phyloP scores from a whole-genome alignment of 2,113 vertebrate genomes.

The Aptenodytes forsteri region DNA sequence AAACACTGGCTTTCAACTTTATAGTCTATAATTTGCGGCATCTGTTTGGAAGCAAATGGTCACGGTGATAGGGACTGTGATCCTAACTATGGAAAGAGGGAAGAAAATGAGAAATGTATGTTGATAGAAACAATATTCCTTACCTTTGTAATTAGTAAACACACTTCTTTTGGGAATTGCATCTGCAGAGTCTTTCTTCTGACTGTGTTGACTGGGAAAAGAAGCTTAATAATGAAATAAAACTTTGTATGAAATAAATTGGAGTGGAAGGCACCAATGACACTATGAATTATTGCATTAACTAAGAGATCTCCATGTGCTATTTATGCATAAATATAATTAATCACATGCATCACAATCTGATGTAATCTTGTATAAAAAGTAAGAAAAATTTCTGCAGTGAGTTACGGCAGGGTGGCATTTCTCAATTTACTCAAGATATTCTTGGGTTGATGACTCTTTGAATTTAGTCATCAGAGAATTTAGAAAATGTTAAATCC shows the following conservation, averaged over 20 bases:
- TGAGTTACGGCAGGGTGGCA: neutral
- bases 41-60: neutral
- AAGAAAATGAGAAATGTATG: neutral
- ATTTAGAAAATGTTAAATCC: neutral
- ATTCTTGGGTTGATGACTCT: neutral
- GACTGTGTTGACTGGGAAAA: neutral
- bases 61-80: neutral
- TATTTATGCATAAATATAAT: neutral
- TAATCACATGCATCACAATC: neutral
- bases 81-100: neutral
- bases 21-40: neutral
- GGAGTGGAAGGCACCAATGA: neutral
- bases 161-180: neutral
- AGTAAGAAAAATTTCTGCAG: neutral
- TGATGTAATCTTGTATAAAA: neutral
- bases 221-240: neutral
- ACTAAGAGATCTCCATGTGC: neutral
- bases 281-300: neutral
- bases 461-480: neutral
- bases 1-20: neutral
- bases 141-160: neutral
- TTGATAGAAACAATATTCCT: neutral
- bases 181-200: neutral
- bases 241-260: neutral
- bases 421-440: neutral